phyloP scores from a whole-genome alignment of 2,888 invertebrate genomes.

The Lydus trimaculatus region DNA sequence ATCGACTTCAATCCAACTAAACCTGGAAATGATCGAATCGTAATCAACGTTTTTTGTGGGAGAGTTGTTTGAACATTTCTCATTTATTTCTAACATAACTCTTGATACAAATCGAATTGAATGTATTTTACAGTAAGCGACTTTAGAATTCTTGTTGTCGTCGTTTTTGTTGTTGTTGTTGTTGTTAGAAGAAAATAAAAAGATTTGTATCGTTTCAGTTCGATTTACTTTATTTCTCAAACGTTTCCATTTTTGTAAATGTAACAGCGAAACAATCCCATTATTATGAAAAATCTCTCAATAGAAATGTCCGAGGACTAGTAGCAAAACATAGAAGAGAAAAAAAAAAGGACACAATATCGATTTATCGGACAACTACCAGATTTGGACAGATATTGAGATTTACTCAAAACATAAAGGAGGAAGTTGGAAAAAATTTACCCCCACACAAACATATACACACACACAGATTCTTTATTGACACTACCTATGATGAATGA shows the following conservation, averaged over 20 bases:
- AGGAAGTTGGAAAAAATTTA: too few relatives aligned
- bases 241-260: neutral
- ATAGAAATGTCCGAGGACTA: neutral
- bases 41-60: too few relatives aligned
- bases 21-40: conserved; percentile 19
- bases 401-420: neutral
- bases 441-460: too few relatives aligned
- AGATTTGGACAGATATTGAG: neutral
- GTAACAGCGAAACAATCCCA: neutral
- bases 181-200: neutral
- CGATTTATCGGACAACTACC: neutral
- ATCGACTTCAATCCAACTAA: conserved; percentile 48
- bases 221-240: neutral
- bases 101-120: conserved; percentile 22
- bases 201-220: neutral
- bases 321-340: neutral
- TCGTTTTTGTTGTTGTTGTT: neutral
- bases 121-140: conserved; percentile 10
- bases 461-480: neutral
- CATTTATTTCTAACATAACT: conserved; percentile 11
- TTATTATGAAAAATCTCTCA: conserved; percentile 2
- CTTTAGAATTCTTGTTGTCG: neutral
- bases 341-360: neutral
- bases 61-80: too few relatives aligned
- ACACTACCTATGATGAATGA: neutral